These are phyloP conservation scores for Lycophotia porphyrea DNA, from an alignment of 2,888 invertebrate genomes.

Conservation along the genomic window DNA sequence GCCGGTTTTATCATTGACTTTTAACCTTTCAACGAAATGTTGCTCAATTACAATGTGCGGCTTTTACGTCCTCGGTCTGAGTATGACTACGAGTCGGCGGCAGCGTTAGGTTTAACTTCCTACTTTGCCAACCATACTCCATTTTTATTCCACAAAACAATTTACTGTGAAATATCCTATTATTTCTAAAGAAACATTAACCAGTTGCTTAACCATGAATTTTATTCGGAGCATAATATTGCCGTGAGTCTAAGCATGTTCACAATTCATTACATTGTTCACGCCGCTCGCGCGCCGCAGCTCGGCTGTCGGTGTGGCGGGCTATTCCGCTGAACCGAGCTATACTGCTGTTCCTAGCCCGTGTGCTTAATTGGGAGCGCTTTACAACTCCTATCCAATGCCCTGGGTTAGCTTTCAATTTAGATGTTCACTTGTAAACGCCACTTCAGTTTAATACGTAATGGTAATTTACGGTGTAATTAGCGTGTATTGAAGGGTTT, in stretches of 20 bases:
- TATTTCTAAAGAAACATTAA: slow-evolving; percentile 31
- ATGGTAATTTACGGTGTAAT: slow-evolving; percentile 45
- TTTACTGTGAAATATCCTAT: neutral
- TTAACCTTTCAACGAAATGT: neutral
- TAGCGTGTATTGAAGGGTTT: slow-evolving; percentile 23
- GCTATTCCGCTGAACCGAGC: slow-evolving; percentile 64
- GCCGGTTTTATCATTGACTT: too few species aligned
- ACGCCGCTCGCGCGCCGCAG: slow-evolving; percentile 26
- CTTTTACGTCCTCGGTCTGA: neutral
- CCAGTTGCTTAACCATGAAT: slow-evolving; percentile 40
- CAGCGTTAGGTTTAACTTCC: neutral
- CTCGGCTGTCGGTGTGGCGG: slow-evolving; percentile 46
- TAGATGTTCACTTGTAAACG: slow-evolving; percentile 69
- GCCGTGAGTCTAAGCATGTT: slow-evolving; percentile 57
- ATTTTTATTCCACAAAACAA: neutral
- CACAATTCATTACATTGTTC: slow-evolving; percentile 69
- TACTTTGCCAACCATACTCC: neutral
- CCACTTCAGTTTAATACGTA: slow-evolving; percentile 52
- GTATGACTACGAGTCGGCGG: neutral
- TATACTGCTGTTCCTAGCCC: slow-evolving; percentile 71
- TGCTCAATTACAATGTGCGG: neutral
- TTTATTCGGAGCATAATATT: slow-evolving; percentile 47
- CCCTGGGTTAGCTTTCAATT: slow-evolving; percentile 75
- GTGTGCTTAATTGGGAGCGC: slow-evolving; percentile 78
- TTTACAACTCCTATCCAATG: slow-evolving; percentile 75